Evolutionary conservation across 1,140 invertebrate species (phyloP).

Genomic region (Cydia fagiglandana): DNA sequence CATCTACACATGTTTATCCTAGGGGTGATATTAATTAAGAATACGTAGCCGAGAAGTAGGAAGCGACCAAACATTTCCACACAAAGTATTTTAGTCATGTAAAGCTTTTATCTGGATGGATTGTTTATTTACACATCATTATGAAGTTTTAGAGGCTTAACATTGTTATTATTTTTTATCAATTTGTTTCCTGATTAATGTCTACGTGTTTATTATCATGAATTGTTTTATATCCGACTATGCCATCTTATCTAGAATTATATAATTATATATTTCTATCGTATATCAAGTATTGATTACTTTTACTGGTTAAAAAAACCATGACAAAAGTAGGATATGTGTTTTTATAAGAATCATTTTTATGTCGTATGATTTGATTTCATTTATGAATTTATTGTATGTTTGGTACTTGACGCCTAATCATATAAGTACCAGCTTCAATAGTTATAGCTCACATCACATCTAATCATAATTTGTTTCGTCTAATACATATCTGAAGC

Average conservation of each 20-base stretch:
- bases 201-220: constrained; percentile 21
- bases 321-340: constrained; percentile 23
- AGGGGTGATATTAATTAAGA: constrained; percentile 29
- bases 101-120: constrained; percentile 2
- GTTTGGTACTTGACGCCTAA: constrained; percentile 22
- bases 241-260: constrained; percentile 14
- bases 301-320: constrained; percentile 27
- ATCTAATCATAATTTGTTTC: background rate
- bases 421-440: constrained; percentile 11
- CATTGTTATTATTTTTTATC: constrained; percentile 26
- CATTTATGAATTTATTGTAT: constrained; percentile 1
- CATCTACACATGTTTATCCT: constrained; percentile 16
- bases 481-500: background rate
- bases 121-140: constrained; percentile 23
- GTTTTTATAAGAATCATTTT: constrained; percentile 24
- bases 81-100: constrained; percentile 12
- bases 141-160: constrained; percentile 33
- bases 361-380: background rate
- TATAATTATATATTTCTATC: constrained; percentile 8
- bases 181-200: constrained; percentile 27
- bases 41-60: background rate
- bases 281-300: constrained; percentile 14
- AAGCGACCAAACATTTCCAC: constrained; percentile 11
- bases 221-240: constrained; percentile 8
- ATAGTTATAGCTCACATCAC: constrained; percentile 1